Evolutionary conservation across 2,797 vertebrate species (phyloP).

Genomic region (Sphenopsis melanotis): DNA sequence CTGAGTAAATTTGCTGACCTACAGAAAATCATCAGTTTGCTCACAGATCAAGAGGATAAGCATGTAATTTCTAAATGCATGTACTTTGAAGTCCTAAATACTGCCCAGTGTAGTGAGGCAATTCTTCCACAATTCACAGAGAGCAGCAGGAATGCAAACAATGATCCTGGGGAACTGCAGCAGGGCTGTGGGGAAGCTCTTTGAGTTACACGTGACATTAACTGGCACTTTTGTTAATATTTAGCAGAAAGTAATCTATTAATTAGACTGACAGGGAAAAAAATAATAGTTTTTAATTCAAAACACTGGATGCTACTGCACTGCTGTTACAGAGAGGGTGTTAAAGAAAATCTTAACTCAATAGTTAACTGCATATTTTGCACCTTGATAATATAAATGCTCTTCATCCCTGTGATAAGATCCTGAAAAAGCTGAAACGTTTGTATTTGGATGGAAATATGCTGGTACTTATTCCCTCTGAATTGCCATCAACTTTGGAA

Average conservation of each 20-base stretch:
- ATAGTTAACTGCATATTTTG: background rate
- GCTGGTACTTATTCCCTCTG: conserved; percentile 79
- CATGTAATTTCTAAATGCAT: background rate
- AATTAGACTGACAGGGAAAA: background rate
- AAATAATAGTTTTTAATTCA: background rate
- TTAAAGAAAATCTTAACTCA: background rate
- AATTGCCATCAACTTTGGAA: conserved; percentile 85
- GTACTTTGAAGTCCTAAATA: background rate
- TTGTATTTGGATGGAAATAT: conserved; percentile 93
- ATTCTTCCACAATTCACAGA: background rate
- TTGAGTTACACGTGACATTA: background rate
- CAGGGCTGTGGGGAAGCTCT: background rate
- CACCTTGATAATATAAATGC: background rate
- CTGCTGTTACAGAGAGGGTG: background rate
- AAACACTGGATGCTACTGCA: background rate
- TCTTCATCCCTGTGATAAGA: conserved; percentile 64
- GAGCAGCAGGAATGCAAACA: background rate
- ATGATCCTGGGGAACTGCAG: background rate
- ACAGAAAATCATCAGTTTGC: background rate
- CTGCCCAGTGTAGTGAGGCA: background rate
- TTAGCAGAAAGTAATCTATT: background rate
- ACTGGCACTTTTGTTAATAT: background rate
- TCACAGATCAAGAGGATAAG: background rate
- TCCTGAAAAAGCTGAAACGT: conserved; percentile 86
- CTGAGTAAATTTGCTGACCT: background rate